Evolutionary conservation across 2,888 invertebrate genomes (phyloP), one percentile per base, ranked within the genome.

Genomic region (Drosophila mimetica): DNA sequence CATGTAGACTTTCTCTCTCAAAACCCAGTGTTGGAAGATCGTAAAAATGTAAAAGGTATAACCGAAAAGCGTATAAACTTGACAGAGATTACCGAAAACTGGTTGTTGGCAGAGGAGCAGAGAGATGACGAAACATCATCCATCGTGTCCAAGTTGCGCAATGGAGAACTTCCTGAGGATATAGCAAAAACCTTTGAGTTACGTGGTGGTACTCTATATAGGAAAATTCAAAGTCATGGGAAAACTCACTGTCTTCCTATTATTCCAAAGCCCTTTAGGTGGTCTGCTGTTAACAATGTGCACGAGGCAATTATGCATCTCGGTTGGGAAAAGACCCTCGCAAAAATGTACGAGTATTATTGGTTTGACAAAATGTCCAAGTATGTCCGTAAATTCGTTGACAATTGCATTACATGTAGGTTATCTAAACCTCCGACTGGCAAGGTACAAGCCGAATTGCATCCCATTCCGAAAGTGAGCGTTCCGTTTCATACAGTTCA

Each of bases 1-100:
- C 20, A 54, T 16, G 20, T 54, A 25, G 51, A 22, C 44, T 44
- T 34, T 20, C 44, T 32, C 20, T 44, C 34, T 3, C 54, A 14
- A 34, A 54, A 53, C 30, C 44, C 44, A 11, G 8, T 46, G 20
- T 53, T 28, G 41, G 46, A 54, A 47, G 54, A 46, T 30, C 36
- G n/a, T 11, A 36, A 5, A n/a, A 14, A 36, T 37, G 8, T 22
- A 36, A 51, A 11, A 8, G 25, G 37, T 37, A 30, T 30, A 9
- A 30, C 30, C 30, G 7, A 30, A 2, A 22, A n/a, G 22, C 30
- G 8, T n/a, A 30, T 37, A 51, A 37, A 51, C 6, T 25, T 53
- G n/a, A 20, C 32, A 20, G n/a, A 48, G 13, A n/a, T 34, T n/a
- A 34, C 34, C 7, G 20, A 48, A 5, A 48, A 48, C 8, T 41